Evolutionary conservation across 2,888 invertebrate genomes (phyloP), one percentile per base, ranked within the genome.

Genomic region (Hirtodrosophila duncani): DNA sequence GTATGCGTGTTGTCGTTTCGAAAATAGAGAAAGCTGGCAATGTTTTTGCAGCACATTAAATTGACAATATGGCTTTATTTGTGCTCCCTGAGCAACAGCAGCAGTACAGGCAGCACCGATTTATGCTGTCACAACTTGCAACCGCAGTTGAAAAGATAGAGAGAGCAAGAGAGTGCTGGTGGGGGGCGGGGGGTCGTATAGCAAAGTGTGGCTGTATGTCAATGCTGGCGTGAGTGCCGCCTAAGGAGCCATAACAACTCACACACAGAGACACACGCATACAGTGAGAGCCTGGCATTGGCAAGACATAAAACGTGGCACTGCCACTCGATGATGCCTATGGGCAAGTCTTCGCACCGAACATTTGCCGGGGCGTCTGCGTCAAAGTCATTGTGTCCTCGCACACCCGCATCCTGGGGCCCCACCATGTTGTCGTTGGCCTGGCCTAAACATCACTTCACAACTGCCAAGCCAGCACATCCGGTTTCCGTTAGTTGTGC

Each of bases 381-480:
- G n/a, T n/a, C n/a, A n/a, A n/a, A n/a, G n/a, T n/a, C n/a, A n/a
- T n/a, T n/a, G n/a, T n/a, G n/a, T n/a, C n/a, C 34, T 26, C 23
- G 17, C 8, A 18, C 36, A 7, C 14, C 36, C 20, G 11, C 16
- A 39, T 3, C 14, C 13, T 11, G 13, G 4, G 14, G 24, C 31
- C 16, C 3, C 8, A 11, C 11, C n/a, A 21, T 24, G 21, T 23
- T 10, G 17, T 31, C 33, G 9, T n/a, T 24, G 64, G 61, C 57
- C 49, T 62, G 65, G 77, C 55, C 80, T 60, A 66, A 71, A 72
- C 74, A 68, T 72, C 69, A 68, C 74, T 74, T 74, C 69, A 66
- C 66, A 77, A 72, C 81, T 77, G 81, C 78, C 81, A 80, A 78
- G 78, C 78, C 66, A 80, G 74, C 74, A 77, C 74, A 80, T 74